These are phyloP conservation scores for Paragorgia papillata DNA, from an alignment of 92 coral and sea anemone genomes.

Conservation along the genomic window DNA sequence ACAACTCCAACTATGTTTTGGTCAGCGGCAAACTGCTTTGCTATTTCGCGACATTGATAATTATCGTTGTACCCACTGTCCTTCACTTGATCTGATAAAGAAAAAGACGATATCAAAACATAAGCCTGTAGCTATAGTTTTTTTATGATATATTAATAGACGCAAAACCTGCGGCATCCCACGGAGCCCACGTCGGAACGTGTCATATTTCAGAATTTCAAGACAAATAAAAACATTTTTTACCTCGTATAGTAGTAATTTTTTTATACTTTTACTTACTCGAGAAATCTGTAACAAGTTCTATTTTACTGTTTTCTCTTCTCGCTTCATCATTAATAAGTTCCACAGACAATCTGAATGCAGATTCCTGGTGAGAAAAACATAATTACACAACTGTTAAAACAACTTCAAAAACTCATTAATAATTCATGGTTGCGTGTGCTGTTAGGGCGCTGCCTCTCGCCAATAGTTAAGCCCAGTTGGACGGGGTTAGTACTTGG, in stretches of 20 bases:
- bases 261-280: conserved; percentile 78
- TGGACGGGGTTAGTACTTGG: too few relatives aligned
- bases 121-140: too few relatives aligned
- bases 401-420: too few relatives aligned
- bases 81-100: conserved; percentile 78
- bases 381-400: not conserved
- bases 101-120: not conserved
- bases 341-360: conserved; percentile 86
- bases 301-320: conserved; percentile 68
- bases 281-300: conserved; percentile 77
- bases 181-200: too few relatives aligned
- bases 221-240: too few relatives aligned
- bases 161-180: too few relatives aligned
- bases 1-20: conserved; percentile 90
- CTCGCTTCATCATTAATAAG: conserved; percentile 74
- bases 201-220: too few relatives aligned
- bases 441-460: too few relatives aligned
- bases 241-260: too few relatives aligned
- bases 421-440: too few relatives aligned
- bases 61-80: conserved; percentile 85
- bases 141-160: too few relatives aligned
- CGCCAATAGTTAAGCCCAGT: too few relatives aligned
- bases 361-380: conserved; percentile 77
- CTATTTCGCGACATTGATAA: conserved; percentile 83
- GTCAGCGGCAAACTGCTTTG: conserved; percentile 93